These are phyloP conservation scores for Tipula confusa DNA, from an alignment of 2,888 invertebrate species.

Conservation along the genomic window DNA sequence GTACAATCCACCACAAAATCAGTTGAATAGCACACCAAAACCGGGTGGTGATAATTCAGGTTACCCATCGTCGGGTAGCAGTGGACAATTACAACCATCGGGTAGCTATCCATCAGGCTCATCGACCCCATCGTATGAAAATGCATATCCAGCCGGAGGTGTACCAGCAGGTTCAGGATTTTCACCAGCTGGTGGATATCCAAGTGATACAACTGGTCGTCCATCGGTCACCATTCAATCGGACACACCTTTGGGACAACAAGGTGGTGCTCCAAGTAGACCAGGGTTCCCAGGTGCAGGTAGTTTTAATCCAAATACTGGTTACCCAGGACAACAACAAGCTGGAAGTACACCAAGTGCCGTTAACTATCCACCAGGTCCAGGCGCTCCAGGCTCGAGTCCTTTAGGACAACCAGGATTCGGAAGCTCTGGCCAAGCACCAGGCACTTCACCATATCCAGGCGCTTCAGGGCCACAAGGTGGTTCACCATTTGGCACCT, in stretches of 20 bases:
- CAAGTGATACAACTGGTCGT: constrained; percentile 33
- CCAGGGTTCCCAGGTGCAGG: constrained; percentile 33
- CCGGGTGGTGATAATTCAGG: constrained; percentile 36
- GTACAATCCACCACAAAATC: constrained; percentile 66
- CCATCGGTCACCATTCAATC: constrained; percentile 38
- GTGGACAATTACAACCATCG: constrained; percentile 39
- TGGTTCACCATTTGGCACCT: background rate
- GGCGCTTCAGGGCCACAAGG: constrained; percentile 37
- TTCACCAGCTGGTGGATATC: constrained; percentile 32
- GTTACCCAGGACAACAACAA: constrained; percentile 36
- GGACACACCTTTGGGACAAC: constrained; percentile 32
- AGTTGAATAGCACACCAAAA: constrained; percentile 47
- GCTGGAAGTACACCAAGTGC: constrained; percentile 21
- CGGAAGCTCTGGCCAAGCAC: background rate
- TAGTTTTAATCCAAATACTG: background rate
- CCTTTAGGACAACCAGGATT: background rate
- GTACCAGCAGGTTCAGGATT: constrained; percentile 44
- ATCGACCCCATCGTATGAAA: constrained; percentile 39
- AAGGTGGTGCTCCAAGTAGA: constrained; percentile 31
- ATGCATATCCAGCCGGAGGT: constrained; percentile 40
- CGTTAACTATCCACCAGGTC: constrained; percentile 31
- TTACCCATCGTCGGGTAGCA: constrained; percentile 33
- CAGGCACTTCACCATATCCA: constrained; percentile 35
- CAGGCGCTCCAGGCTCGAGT: background rate
- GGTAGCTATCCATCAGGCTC: constrained; percentile 41